A percentile compares a stretch with the other conserved stretches of the same genome.
Evolutionary conservation across 2,113 vertebrate species (phyloP).

Genomic region (Neodontobutis hainanensis): DNA sequence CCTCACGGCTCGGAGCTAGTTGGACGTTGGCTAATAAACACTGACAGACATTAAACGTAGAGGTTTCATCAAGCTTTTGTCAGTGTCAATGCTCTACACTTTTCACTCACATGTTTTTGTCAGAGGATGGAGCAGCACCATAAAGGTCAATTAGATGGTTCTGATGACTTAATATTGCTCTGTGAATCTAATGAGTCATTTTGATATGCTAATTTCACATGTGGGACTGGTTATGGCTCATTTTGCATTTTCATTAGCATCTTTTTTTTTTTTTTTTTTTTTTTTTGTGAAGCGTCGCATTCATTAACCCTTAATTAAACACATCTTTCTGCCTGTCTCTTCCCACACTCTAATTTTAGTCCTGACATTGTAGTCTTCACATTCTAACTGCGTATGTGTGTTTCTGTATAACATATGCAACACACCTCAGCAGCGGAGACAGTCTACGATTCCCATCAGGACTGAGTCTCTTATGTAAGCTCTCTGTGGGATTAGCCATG

Average conservation of each 20-base stretch:
- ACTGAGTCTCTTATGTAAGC: constrained; percentile 58
- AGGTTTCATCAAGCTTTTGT: constrained; percentile 13
- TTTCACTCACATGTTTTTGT: constrained; percentile 14
- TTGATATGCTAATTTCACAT: constrained; percentile 39
- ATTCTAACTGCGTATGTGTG: constrained; percentile 1
- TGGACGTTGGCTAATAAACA: constrained; percentile 26
- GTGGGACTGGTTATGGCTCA: constrained; percentile 33
- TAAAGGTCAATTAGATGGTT: constrained; percentile 43
- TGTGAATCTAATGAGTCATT: constrained; percentile 26
- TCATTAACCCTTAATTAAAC: constrained; percentile 17
- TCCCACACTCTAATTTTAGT: background rate
- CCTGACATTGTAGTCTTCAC: no score
- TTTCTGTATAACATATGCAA: constrained; percentile 42
- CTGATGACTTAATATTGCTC: constrained; percentile 35
- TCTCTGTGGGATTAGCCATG: constrained; percentile 55
- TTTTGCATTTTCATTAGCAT: constrained; percentile 44
- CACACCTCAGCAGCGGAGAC: constrained; percentile 48
- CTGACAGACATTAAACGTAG: background rate
- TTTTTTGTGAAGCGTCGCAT: constrained; percentile 13
- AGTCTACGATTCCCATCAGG: constrained; percentile 40
- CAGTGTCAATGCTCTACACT: background rate
- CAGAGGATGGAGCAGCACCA: constrained; percentile 1
- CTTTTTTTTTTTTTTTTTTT: constrained; percentile 5
- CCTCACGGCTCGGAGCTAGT: constrained; percentile 25
- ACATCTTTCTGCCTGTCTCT: background rate